Evolutionary conservation across 1,140 invertebrate genomes (phyloP), one percentile per base, ranked within the genome.

Genomic region (Brachionus sp.): DNA sequence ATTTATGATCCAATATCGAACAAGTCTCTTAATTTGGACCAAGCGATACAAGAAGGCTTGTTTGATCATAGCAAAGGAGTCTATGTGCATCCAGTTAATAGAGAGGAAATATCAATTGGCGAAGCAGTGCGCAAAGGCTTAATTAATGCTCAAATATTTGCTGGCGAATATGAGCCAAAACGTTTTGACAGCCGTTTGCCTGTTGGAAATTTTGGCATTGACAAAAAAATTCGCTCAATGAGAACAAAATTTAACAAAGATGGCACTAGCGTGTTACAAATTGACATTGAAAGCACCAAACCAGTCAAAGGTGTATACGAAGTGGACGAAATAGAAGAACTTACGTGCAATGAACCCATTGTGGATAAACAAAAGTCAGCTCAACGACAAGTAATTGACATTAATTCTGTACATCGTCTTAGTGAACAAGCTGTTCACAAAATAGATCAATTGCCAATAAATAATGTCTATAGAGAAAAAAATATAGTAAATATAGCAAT

Each of bases 61-160:
- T 86, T 86, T 75, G 85, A 87, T 84, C 83, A 85, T 44, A 83
- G 84, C 12, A 85, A 85, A 23, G 87, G 86, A n/a, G 86, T 85
- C n/a, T 89, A 88, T 84, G 85, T 77, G 9, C 88, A 89, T 83
- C 86, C 87, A 39, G 84, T 87, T 0, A 88, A 86, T 5, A 86
- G 86, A 0, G 86, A 89, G 77, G 84, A 86, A 70, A 84, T 88
- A 57, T 85, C 86, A 50, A 84, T 89, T 33, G 37, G 85, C 7
- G 88, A 89, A 75, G 88, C 82, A 6, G 70, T 83, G 16, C 35
- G 39, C 12, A 62, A 42, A 5, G 68, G 82, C 13, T 53, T 83
- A 16, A 70, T 82, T 25, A 66, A 82, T 19, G 80, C 57, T 3
- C 75, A 78, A 39, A 57, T 57, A 35, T 57, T 62, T 5, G 7